A percentile compares a stretch with the other conserved stretches of the same genome.
Evolutionary conservation across 2,888 invertebrate genomes (phyloP).

Genomic region (Dendrolimus houi): DNA sequence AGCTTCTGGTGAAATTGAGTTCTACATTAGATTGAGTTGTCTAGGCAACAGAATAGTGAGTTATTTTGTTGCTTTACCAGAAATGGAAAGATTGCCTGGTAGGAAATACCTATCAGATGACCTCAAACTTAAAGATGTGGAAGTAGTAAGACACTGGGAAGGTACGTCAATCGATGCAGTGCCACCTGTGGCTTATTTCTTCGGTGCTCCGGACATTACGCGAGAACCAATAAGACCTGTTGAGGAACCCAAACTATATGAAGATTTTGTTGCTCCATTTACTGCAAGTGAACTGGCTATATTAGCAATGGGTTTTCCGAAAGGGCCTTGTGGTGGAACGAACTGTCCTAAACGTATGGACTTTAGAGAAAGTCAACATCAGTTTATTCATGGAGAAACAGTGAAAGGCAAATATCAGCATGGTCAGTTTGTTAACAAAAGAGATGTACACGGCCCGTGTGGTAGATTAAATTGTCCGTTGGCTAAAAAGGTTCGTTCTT

Average conservation of each 20-base stretch:
- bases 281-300: slow-evolving; percentile 56
- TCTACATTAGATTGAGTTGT: slow-evolving; percentile 53
- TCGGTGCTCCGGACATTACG: slow-evolving; percentile 59
- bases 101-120: slow-evolving; percentile 60
- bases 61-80: slow-evolving; percentile 56
- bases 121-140: slow-evolving; percentile 56
- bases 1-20: slow-evolving; percentile 58
- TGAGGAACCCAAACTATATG: slow-evolving; percentile 40
- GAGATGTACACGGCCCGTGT: slow-evolving; percentile 66
- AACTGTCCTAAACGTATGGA: slow-evolving; percentile 66
- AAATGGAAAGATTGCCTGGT: slow-evolving; percentile 65
- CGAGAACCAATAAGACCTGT: slow-evolving; percentile 49
- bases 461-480: slow-evolving; percentile 65
- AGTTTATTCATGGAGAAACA: slow-evolving; percentile 56
- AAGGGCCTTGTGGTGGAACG: slow-evolving; percentile 68
- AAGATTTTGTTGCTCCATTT: slow-evolving; percentile 60
- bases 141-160: slow-evolving; percentile 66
- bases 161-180: slow-evolving; percentile 55
- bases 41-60: slow-evolving; percentile 56
- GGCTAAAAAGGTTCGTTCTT: slow-evolving; percentile 56
- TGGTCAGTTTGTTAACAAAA: slow-evolving; percentile 61
- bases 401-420: slow-evolving; percentile 58
- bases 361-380: slow-evolving; percentile 60
- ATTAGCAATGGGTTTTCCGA: slow-evolving; percentile 68
- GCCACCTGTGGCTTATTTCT: slow-evolving; percentile 60